phyloP scores from a whole-genome alignment of 2,888 invertebrate species.

The Steinernema hermaphroditum region DNA sequence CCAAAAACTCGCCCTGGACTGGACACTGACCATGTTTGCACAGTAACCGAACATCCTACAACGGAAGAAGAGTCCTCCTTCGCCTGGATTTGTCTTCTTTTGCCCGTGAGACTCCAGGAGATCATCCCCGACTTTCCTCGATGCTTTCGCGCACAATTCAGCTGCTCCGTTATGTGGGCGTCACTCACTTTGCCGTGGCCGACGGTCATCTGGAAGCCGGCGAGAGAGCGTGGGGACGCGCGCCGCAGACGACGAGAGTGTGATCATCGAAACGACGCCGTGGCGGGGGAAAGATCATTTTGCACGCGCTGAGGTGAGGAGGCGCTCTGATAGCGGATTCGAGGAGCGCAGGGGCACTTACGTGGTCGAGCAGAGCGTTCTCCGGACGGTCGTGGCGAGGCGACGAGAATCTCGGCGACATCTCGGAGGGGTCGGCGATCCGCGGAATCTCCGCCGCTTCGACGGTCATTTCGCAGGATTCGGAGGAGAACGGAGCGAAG shows the following conservation, averaged over 20 bases:
- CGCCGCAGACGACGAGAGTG: slow-evolving; percentile 10
- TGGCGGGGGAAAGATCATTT: slow-evolving; percentile 19
- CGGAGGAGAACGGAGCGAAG: background rate
- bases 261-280: slow-evolving; percentile 18
- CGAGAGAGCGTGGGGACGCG: background rate
- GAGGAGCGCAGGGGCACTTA: background rate
- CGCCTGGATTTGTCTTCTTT: no score
- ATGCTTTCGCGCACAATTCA: slow-evolving; percentile 15
- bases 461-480: slow-evolving; percentile 15
- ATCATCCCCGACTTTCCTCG: background rate
- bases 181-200: slow-evolving; percentile 13
- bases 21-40: no score
- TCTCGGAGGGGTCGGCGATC: slow-evolving; percentile 4
- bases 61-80: no score
- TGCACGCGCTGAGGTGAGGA: background rate
- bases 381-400: slow-evolving; percentile 1
- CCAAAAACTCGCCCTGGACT: no score
- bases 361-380: background rate
- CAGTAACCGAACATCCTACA: no score
- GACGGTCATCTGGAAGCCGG: slow-evolving; percentile 25
- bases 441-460: slow-evolving; percentile 25
- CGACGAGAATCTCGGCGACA: background rate
- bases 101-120: no score
- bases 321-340: background rate
- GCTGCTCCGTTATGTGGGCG: slow-evolving; percentile 13